These are phyloP conservation scores for Semotilus atromaculatus DNA, from an alignment of 2,797 vertebrate species.

Conservation along the genomic window DNA sequence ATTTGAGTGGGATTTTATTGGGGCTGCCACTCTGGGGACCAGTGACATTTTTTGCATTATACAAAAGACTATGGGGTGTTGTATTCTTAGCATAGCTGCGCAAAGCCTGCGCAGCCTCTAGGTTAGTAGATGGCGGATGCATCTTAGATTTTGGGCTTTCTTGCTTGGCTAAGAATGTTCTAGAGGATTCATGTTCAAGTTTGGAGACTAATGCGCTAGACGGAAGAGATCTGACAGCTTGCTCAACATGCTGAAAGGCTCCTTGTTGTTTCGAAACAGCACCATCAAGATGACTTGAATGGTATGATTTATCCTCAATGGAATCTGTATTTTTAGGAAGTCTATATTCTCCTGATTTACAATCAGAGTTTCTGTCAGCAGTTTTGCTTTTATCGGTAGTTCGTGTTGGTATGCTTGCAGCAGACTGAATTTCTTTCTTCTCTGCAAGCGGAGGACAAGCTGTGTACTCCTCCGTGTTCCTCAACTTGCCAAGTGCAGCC, in stretches of 20 bases:
- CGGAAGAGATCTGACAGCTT: constrained; percentile 72
- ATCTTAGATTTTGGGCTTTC: constrained; percentile 83
- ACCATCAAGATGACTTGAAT: constrained; percentile 62
- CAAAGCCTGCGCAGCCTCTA: constrained; percentile 76
- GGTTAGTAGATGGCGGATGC: constrained; percentile 75
- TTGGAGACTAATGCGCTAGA: constrained; percentile 74
- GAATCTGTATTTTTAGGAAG: constrained; percentile 75
- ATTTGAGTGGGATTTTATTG: constrained; percentile 88
- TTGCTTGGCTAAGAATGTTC: constrained; percentile 77
- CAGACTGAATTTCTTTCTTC: constrained; percentile 59
- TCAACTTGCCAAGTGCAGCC: constrained; percentile 86
- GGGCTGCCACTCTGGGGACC: constrained; percentile 84
- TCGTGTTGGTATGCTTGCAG: constrained; percentile 38
- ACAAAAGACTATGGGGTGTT: constrained; percentile 77
- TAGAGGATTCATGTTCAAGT: constrained; percentile 76
- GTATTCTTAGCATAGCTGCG: constrained; percentile 84
- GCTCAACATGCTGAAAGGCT: constrained; percentile 74
- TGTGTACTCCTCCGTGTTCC: constrained; percentile 77
- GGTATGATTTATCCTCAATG: constrained; percentile 75
- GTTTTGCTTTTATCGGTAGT: constrained; percentile 71
- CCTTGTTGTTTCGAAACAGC: constrained; percentile 82
- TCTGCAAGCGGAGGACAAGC: constrained; percentile 50
- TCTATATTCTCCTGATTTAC: constrained; percentile 73
- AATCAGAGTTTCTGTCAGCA: constrained; percentile 70
- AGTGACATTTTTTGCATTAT: constrained; percentile 70